Evolutionary conservation across 2,113 vertebrate genomes (phyloP), one percentile per base, ranked within the genome.

Genomic region (Acinonyx jubatus): DNA sequence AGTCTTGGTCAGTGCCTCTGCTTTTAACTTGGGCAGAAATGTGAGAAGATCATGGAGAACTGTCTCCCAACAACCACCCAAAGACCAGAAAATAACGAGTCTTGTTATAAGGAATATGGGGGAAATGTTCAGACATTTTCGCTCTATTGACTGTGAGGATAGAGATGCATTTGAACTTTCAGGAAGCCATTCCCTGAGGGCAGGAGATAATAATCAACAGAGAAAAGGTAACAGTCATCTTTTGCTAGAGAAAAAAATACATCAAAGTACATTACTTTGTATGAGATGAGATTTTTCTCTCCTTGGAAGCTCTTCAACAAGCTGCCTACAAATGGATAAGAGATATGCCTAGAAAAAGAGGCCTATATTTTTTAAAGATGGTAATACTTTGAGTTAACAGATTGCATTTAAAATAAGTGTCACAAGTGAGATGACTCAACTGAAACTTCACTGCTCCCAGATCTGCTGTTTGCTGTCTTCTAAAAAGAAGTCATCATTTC

Each of bases 351-450:
- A 81, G 12, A 10, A 48, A 93, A 91, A 71, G n/a, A 96, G 55
- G 61, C 73, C 38, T 29, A 0, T 71, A 29, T 50, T 97, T 94
- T 93, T 87, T 86, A 94, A 97, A 95, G 79, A 71, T 29, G 57
- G 41, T 55, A 79, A 95, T 66, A 68, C n/a, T 96, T 83, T 66
- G 45, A n/a, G 15, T 66, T 81, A 93, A 96, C 89, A 97, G 87
- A 97, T 82, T 94, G 95, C 92, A 78, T 88, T 81, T 87, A 88
- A 96, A 96, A 29, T 86, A 86, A 87, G 65, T 97, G n/a, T 89
- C 61, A 96, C 69, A 87, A 92, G 80, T 65, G 50, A 78, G 45
- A 95, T 78, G 90, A 94, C 92, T 92, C 95, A 98, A 92, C 38
- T 66, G 68, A 86, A 95, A 83, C 33, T 74, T 95, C 21, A 3